Conservation (phyloP, 1,140 invertebrate species). For the Parapsyche elsis region DNA sequence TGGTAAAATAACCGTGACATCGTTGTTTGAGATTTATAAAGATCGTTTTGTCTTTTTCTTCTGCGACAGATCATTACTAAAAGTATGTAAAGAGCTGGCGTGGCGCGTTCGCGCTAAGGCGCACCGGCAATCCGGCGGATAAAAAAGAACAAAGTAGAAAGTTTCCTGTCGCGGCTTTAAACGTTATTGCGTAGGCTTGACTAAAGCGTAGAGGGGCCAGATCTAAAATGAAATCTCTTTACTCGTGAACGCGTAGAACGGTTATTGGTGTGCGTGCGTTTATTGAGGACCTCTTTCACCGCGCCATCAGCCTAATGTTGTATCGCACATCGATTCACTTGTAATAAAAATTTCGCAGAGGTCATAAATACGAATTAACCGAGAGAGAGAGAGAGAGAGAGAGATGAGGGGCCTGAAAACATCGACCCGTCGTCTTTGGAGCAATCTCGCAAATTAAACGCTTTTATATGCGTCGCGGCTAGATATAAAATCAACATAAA, state of each 20-base stretch:
- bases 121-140: neutral
- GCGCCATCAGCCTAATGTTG: slow-evolving; percentile 36
- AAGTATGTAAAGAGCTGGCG: slow-evolving; percentile 41
- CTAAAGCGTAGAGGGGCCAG: slow-evolving; percentile 42
- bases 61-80: slow-evolving; percentile 38
- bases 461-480: neutral
- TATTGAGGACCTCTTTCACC: slow-evolving; percentile 45
- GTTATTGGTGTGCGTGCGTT: slow-evolving; percentile 49
- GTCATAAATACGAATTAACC: slow-evolving; percentile 43
- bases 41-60: neutral
- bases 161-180: slow-evolving; percentile 45
- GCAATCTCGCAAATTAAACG: slow-evolving; percentile 13
- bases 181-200: slow-evolving; percentile 39
- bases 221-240: slow-evolving; percentile 56
- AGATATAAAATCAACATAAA: slow-evolving; percentile 18
- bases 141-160: slow-evolving; percentile 46
- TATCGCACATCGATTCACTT: slow-evolving; percentile 40
- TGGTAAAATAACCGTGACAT: too few species aligned
- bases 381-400: neutral
- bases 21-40: too few species aligned
- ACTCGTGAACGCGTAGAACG: slow-evolving; percentile 32
- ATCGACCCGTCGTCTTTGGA: neutral
- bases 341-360: slow-evolving; percentile 23
- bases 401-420: neutral
- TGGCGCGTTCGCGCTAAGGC: neutral